A percentile compares a stretch with the other conserved stretches of the same genome.
These are phyloP conservation scores for Ophthalmolycus amberensis DNA, from an alignment of 2,113 vertebrate species.

Conservation along the genomic window DNA sequence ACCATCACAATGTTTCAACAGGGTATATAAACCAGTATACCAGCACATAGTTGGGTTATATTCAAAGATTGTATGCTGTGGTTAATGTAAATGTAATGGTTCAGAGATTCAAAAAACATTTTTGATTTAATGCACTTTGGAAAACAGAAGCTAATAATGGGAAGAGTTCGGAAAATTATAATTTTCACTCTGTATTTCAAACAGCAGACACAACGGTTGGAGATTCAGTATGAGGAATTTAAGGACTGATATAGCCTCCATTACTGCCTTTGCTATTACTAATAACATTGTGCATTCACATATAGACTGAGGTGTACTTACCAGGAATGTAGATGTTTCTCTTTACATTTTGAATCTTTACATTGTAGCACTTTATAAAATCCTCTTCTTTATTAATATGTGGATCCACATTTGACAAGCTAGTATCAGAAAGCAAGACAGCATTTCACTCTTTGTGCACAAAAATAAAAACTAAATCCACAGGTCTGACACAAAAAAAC, in stretches of 20 bases:
- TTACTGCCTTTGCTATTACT: neutral
- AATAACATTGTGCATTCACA: neutral
- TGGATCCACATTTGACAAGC: neutral
- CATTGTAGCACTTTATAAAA: too few relatives aligned
- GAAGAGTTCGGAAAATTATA: too few relatives aligned
- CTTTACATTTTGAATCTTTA: neutral
- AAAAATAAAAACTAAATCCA: slow-evolving; percentile 23
- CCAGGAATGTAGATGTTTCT: neutral
- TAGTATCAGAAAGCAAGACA: neutral
- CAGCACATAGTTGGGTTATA: too few relatives aligned
- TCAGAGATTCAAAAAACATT: too few relatives aligned
- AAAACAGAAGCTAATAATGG: too few relatives aligned
- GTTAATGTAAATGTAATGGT: too few relatives aligned
- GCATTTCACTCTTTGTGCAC: slow-evolving; percentile 4
- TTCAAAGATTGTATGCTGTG: too few relatives aligned
- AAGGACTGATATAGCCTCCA: neutral
- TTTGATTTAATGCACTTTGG: too few relatives aligned
- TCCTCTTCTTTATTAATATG: neutral
- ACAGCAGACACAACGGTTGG: neutral
- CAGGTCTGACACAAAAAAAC: slow-evolving; percentile 19
- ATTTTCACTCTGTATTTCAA: slow-evolving; percentile 1
- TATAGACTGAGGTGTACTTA: neutral
- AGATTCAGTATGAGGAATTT: neutral
- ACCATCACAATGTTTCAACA: neutral
- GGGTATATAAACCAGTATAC: too few relatives aligned